Evolutionary conservation across 2,797 vertebrate species (phyloP), one percentile per base, ranked within the genome.

Genomic region (Cygnus olor): DNA sequence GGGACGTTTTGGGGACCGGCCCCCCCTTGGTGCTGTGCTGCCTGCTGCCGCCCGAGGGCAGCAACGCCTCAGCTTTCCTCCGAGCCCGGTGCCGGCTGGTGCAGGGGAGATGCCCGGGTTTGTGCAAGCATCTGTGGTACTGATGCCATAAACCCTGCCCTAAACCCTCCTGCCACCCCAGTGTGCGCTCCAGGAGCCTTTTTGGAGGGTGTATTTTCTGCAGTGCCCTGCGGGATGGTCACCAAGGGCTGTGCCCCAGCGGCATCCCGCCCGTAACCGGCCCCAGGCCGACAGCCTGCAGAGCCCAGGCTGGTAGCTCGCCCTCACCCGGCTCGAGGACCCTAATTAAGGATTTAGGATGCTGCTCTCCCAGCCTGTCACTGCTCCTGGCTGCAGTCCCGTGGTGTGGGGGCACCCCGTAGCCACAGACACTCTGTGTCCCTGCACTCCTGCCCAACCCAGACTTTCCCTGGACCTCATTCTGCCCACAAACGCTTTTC

Each of bases 11-110:
- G 60, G 77, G 80, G 64, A 45, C 51, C 25, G 24, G 7, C 60
- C 7, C 25, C 73, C 66, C 51, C 6, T n/a, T 24, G 7, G 40
- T 72, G 95, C 90, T 7, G 13, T 49, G 24, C 88, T n/a, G 1
- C 11, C 36, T 2, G 58, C 9, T 45, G 91, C 95, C 96, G 51
- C 82, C 82, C 53, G 96, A 25, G 93, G 95, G 83, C 93, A 95
- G 95, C 93, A 86, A 3, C 0, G 34, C 6, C 85, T 64, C 83
- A 47, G 44, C n/a, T 30, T 34, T 86, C 1, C 22, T 10, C 11
- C 9, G 2, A 11, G 60, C 60, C 49, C 2, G 25, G 20, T 6
- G 10, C 17, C 0, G 42, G 32, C 2, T 11, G 68, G 25, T 27
- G 74, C 66, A 4, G 10, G 22, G 28, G 78, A 44, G 27, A 2